Conservation (phyloP, 1,140 invertebrate genomes). For the Formica selysi region DNA sequence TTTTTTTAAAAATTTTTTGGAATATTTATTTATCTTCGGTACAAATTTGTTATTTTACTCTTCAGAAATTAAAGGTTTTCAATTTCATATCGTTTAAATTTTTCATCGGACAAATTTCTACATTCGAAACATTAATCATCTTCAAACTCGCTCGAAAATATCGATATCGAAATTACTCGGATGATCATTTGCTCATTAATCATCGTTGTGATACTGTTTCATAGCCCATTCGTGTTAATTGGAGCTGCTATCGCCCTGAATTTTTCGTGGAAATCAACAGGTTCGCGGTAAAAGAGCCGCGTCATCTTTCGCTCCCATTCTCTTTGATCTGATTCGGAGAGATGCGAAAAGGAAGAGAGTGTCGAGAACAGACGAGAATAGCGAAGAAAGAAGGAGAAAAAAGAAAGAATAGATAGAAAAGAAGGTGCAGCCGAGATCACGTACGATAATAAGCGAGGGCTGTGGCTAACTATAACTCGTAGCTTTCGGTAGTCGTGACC, state of each 20-base stretch:
- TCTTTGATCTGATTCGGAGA: conserved; percentile 15
- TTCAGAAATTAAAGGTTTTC: neutral
- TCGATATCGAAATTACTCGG: conserved; percentile 54
- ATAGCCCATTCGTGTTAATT: conserved; percentile 10
- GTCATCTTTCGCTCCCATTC: conserved; percentile 65
- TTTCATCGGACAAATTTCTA: conserved; percentile 15
- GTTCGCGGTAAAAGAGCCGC: conserved; percentile 67
- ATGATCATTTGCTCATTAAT: conserved; percentile 68
- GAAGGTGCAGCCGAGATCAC: conserved; percentile 62
- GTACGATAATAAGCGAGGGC: conserved; percentile 69
- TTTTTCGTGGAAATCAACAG: conserved; percentile 75
- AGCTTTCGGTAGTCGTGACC: conserved; percentile 76
- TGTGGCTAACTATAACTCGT: conserved; percentile 74
- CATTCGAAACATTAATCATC: conserved; percentile 43
- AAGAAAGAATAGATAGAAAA: neutral
- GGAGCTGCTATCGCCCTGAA: conserved; percentile 58
- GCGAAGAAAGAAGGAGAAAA: neutral
- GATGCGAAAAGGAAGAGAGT: conserved; percentile 5
- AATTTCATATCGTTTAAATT: too few species aligned
- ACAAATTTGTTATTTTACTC: neutral
- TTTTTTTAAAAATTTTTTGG: neutral
- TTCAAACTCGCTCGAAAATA: conserved; percentile 43
- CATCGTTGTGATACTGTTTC: conserved; percentile 63
- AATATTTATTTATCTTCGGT: conserved; percentile 3
- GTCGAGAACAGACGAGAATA: neutral